A percentile compares a stretch with the other conserved stretches of the same genome.
These are phyloP conservation scores for Thomomys bottae DNA, from an alignment of 2,113 vertebrate species.

Conservation along the genomic window DNA sequence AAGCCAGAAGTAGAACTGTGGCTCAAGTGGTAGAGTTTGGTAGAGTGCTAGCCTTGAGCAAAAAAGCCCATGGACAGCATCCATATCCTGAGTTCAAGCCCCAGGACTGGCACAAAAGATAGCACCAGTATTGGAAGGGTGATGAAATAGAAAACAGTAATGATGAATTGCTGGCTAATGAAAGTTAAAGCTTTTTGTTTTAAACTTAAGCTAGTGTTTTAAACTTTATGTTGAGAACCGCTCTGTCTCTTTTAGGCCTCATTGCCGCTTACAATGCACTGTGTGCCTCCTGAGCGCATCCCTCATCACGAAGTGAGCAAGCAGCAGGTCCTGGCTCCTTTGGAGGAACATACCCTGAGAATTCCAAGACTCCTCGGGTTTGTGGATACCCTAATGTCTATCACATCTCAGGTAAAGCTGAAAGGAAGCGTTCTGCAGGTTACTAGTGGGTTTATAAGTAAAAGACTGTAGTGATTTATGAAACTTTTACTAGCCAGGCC, in stretches of 20 bases:
- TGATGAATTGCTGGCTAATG: slow-evolving; percentile 30
- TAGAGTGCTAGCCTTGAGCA: no score
- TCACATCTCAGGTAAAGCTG: neutral
- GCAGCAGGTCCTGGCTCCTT: neutral
- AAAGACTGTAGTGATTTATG: slow-evolving; percentile 33
- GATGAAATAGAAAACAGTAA: neutral
- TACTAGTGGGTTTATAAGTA: slow-evolving; percentile 2
- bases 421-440: neutral
- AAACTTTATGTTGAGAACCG: slow-evolving; percentile 13
- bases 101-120: no score
- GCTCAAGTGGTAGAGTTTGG: no score
- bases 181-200: neutral
- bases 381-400: neutral
- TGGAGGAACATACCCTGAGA: neutral
- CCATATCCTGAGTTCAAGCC: no score
- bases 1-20: no score
- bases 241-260: neutral
- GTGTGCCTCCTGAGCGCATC: neutral
- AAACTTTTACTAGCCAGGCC: no score
- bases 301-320: neutral
- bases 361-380: slow-evolving; percentile 27
- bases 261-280: neutral
- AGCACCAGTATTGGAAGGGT: slow-evolving; percentile 3
- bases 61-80: no score
- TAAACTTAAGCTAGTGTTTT: neutral